Evolutionary conservation across 2,113 vertebrate species (phyloP).

Genomic region (Notiomystis cincta): DNA sequence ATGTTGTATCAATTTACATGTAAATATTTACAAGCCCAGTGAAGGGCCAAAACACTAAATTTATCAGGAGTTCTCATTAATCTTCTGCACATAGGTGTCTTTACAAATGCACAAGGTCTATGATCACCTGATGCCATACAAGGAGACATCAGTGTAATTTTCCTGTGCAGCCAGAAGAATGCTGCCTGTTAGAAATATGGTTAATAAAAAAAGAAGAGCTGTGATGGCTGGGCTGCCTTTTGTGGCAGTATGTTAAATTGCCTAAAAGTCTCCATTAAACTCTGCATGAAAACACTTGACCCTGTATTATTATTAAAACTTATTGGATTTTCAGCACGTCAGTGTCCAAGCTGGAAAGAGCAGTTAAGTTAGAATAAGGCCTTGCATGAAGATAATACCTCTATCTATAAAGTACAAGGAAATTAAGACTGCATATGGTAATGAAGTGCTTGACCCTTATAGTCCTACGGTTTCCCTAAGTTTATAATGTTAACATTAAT

Average conservation of each 20-base stretch:
- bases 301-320: neutral
- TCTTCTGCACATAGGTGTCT: neutral
- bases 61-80: neutral
- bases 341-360: neutral
- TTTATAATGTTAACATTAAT: neutral
- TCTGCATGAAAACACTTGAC: neutral
- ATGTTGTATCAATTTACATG: neutral
- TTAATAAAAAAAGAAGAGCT: neutral
- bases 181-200: neutral
- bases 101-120: neutral
- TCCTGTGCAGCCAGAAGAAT: neutral
- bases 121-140: neutral
- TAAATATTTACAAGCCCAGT: neutral
- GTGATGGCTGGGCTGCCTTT: neutral
- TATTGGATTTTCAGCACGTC: neutral
- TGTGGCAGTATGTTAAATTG: neutral
- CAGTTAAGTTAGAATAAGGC: neutral
- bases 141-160: neutral
- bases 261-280: neutral
- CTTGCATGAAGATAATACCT: neutral
- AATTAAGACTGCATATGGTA: neutral
- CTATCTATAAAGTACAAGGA: neutral
- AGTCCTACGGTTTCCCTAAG: neutral
- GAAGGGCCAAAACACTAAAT: neutral
- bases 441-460: slow-evolving; percentile 24